Evolutionary conservation across 2,888 invertebrate species (phyloP), one percentile per base, ranked within the genome.

Genomic region (Artemia sp.): DNA sequence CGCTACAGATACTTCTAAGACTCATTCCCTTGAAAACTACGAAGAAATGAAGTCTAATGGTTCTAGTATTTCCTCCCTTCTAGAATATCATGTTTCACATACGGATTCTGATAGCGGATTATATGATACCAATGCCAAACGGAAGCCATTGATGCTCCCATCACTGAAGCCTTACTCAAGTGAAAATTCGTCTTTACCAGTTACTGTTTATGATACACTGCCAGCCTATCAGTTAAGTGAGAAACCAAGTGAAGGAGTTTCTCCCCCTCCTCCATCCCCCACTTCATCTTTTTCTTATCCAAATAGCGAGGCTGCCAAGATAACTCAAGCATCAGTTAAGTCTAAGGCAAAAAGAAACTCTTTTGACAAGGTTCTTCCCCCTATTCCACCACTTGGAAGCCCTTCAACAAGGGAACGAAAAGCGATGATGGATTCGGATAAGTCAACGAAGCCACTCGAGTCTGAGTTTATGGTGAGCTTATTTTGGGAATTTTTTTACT

Each of bases 351-450:
- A 58, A 24, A 58, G 64, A 58, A 24, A 58, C 64, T 58, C 64
- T n/a, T n/a, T 24, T 19, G 64, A 24, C 8, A 58, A 58, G 64
- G 64, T 24, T 19, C 64, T 58, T n/a, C 64, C 64, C n/a, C 64
- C 64, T 58, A 10, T 58, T 24, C 11, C 64, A 19, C 14, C 24
- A 10, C 64, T 58, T 8, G 64, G 64, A 8, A 58, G 24, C 14
- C 64, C n/a, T 19, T 9, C 14, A 19, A 9, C 64, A n/a, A 58
- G 24, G 64, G 64, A 58, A 24, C 64, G 64, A n/a, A 58, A 58
- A 58, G 64, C 64, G 14, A 58, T 58, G 64, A n/a, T 58, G 64
- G 64, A 58, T 58, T 58, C 64, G 64, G 64, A 58, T 58, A 58
- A 24, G 8, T 58, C 24, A 24, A 24, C 64, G 64, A 58, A 58